Percentiles rank a stretch among this genome's conserved stretches.
phyloP scores from a whole-genome alignment of 2,797 vertebrate genomes.

The Myotis myotis region DNA sequence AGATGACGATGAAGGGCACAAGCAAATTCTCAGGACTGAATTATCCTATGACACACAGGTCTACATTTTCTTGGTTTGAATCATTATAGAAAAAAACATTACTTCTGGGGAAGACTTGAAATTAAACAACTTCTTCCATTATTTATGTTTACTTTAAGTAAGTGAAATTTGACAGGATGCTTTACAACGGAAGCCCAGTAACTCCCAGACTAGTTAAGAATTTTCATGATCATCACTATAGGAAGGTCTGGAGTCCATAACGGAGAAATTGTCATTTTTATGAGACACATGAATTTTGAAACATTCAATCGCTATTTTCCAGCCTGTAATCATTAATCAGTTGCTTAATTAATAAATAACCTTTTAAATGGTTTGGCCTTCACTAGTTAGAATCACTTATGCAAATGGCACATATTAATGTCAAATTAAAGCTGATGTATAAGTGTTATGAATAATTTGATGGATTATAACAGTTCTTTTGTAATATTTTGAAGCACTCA shows the following conservation, averaged over 20 bases:
- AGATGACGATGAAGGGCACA: neutral
- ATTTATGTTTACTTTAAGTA: constrained; percentile 46
- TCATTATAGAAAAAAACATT: neutral
- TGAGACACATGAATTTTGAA: constrained; percentile 25
- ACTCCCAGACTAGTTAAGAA: neutral
- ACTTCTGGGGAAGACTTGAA: neutral
- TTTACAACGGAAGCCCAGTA: neutral
- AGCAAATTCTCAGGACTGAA: neutral
- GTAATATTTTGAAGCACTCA: constrained; percentile 50
- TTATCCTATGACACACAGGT: neutral
- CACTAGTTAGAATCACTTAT: constrained; percentile 54
- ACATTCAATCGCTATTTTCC: constrained; percentile 26
- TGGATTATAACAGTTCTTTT: constrained; percentile 56
- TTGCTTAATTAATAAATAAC: constrained; percentile 71
- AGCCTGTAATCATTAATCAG: constrained; percentile 59
- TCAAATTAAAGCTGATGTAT: constrained; percentile 48
- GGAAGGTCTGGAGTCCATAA: neutral
- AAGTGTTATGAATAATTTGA: constrained; percentile 56
- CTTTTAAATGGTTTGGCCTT: constrained; percentile 64
- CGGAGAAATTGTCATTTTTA: constrained; percentile 24
- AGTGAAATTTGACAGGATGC: constrained; percentile 17
- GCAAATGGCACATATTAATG: constrained; percentile 60
- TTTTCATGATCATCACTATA: neutral
- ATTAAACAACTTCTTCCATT: constrained; percentile 15
- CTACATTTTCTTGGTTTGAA: neutral